Percentiles rank a stretch among this genome's conserved stretches.
Evolutionary conservation across 2,797 vertebrate species (phyloP).

Genomic region (Tokudaia muenninki): DNA sequence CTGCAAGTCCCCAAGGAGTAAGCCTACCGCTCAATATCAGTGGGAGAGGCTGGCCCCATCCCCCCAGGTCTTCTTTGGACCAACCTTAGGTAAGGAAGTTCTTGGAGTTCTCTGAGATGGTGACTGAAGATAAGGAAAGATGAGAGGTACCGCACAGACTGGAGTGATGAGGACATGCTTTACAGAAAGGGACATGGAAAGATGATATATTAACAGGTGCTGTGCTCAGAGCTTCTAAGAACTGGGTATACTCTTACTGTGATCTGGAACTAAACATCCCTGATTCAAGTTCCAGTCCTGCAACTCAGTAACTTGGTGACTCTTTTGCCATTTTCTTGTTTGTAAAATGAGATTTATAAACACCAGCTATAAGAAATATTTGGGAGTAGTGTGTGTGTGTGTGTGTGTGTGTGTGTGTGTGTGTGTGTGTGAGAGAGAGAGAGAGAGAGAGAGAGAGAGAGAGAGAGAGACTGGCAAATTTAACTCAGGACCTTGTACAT

Average conservation of each 20-base stretch:
- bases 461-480: not conserved
- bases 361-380: not conserved
- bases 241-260: not conserved
- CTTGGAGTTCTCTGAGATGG: not conserved
- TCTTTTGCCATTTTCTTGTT: not conserved
- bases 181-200: not conserved
- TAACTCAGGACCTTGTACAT: not conserved
- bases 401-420: not conserved
- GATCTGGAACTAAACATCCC: not conserved
- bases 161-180: not conserved
- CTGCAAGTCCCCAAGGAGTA: conserved; percentile 91
- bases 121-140: not conserved
- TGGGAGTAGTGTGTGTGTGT: not conserved
- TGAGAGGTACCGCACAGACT: not conserved
- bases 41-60: conserved; percentile 89
- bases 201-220: not conserved
- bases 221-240: rapidly evolving
- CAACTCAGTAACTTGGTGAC: conserved; percentile 87
- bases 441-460: too few species aligned
- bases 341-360: conserved; percentile 28
- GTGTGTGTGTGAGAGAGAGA: not conserved
- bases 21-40: conserved; percentile 91
- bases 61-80: conserved; percentile 64
- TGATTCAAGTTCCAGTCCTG: conserved; percentile 85
- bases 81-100: conserved; percentile 58